A percentile compares a stretch with the other conserved stretches of the same genome.
These are phyloP conservation scores for Gopherus flavomarginatus DNA, from an alignment of 2,113 vertebrate species.

Conservation along the genomic window DNA sequence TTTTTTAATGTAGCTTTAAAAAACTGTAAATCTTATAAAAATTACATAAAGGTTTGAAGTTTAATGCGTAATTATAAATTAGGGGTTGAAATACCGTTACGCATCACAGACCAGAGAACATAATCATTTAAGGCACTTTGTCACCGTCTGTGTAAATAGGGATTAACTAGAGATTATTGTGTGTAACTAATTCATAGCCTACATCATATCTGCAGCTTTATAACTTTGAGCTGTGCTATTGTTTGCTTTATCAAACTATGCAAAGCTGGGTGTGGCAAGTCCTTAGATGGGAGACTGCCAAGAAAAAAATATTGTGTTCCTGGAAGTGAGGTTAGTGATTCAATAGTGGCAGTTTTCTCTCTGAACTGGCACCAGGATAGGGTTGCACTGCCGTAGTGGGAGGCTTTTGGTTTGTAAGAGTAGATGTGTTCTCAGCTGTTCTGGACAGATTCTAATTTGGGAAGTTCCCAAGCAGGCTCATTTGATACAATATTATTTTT, in stretches of 20 bases:
- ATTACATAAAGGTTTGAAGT: background rate
- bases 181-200: conserved; percentile 37
- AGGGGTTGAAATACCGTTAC: background rate
- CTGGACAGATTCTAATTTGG: too few relatives aligned
- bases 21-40: background rate
- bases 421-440: background rate
- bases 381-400: too few relatives aligned
- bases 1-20: background rate
- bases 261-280: rapidly evolving
- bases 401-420: too few relatives aligned
- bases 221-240: conserved; percentile 7
- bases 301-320: background rate
- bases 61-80: background rate
- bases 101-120: background rate
- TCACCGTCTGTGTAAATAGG: background rate
- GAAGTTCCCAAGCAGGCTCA: too few relatives aligned
- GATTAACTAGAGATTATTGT: background rate
- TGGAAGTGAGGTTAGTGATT: background rate
- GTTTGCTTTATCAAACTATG: background rate
- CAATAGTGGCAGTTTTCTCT: background rate
- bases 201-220: background rate
- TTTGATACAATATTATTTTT: too few relatives aligned
- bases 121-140: background rate
- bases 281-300: background rate
- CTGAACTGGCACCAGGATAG: background rate